A percentile compares a stretch with the other conserved stretches of the same genome.
phyloP scores from a whole-genome alignment of 2,797 vertebrate species.

The Telmatherina bonti region DNA sequence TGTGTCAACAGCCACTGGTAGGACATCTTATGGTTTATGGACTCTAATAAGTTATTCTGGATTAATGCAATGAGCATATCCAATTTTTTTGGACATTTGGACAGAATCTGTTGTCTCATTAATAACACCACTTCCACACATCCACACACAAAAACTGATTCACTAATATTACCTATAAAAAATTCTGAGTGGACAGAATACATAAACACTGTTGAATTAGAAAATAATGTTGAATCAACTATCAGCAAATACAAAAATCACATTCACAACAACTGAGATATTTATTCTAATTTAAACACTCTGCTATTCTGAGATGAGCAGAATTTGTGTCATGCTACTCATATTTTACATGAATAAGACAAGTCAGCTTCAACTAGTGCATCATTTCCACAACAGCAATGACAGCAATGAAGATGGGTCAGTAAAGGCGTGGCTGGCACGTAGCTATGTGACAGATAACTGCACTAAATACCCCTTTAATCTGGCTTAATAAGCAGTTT shows the following conservation, averaged over 20 bases:
- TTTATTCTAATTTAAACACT: slow-evolving; percentile 5
- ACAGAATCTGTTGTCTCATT: neutral
- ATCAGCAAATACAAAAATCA: neutral
- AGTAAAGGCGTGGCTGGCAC: neutral
- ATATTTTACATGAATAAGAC: neutral
- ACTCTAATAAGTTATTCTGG: neutral
- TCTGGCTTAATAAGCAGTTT: neutral
- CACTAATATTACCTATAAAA: too few relatives aligned
- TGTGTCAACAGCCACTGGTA: neutral
- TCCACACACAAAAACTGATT: neutral
- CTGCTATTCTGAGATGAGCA: neutral
- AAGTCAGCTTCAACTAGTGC: neutral
- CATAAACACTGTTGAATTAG: slow-evolving; percentile 2
- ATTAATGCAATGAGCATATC: neutral
- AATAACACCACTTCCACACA: neutral
- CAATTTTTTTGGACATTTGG: slow-evolving; percentile 21
- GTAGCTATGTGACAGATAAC: neutral
- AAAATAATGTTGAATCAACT: neutral
- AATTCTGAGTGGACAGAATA: neutral
- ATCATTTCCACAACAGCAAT: neutral
- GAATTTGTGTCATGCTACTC: neutral
- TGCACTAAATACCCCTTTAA: neutral
- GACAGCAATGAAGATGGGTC: neutral
- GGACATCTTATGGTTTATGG: neutral
- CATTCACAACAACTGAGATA: neutral